Evolutionary conservation across 2,797 vertebrate genomes (phyloP).

Genomic region (Danio jaintianensis): DNA sequence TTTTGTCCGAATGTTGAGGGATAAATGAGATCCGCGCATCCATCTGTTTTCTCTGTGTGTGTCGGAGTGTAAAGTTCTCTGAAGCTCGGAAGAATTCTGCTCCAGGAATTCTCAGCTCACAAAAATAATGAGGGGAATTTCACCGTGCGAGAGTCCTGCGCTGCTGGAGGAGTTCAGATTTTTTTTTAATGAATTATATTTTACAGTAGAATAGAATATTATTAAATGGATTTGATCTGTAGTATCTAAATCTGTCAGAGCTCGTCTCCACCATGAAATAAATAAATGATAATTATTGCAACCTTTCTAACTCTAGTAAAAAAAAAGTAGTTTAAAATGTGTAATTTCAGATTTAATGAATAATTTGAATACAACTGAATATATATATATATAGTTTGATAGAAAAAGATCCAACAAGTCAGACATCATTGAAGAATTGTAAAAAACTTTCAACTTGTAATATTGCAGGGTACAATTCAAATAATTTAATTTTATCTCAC

Average conservation of each 20-base stretch:
- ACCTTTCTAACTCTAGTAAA: no score
- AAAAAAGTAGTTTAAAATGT: no score
- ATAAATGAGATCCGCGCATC: conserved; percentile 9
- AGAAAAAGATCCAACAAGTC: no score
- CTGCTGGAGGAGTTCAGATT: not conserved
- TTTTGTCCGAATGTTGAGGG: conserved; percentile 25
- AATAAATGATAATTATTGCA: no score
- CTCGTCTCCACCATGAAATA: no score
- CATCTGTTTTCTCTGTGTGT: conserved; percentile 8
- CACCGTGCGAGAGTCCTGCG: not conserved
- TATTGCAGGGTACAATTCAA: no score
- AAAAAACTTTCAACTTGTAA: no score
- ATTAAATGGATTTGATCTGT: not conserved
- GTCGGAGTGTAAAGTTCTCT: conserved; percentile 11
- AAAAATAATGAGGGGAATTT: conserved; percentile 26
- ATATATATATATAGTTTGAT: no score
- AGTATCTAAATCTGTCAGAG: not conserved
- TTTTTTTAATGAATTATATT: not conserved
- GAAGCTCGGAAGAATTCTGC: conserved; percentile 28
- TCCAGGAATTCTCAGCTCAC: conserved; percentile 8
- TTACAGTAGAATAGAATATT: not conserved
- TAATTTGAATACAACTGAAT: no score
- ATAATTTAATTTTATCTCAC: no score
- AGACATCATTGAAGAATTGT: no score
- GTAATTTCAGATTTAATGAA: no score